Percentiles rank a stretch among this genome's conserved stretches.
Evolutionary conservation across 1,140 invertebrate species (phyloP).

Genomic region (Araneus ventricosus): DNA sequence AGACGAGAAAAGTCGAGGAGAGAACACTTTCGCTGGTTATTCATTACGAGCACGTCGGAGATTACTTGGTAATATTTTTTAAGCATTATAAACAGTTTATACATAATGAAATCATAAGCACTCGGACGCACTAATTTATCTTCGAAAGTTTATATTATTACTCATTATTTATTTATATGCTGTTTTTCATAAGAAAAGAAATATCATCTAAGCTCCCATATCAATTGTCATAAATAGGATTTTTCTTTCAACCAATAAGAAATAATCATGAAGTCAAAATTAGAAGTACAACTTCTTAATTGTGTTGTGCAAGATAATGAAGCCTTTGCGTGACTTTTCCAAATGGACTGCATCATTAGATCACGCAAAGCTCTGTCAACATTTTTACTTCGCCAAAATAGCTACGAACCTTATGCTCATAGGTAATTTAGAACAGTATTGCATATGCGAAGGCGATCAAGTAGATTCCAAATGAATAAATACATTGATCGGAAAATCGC

Average conservation of each 20-base stretch:
- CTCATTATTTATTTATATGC: too few species aligned
- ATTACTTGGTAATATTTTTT: too few species aligned
- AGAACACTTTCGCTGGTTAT: too few species aligned
- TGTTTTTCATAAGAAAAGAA: too few species aligned
- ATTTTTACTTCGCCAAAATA: background rate
- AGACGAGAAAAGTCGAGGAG: too few species aligned
- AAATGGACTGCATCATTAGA: background rate
- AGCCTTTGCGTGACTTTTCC: background rate
- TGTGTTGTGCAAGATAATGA: constrained; percentile 3
- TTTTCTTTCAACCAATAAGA: background rate
- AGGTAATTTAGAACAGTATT: background rate
- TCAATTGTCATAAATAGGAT: background rate
- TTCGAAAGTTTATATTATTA: too few species aligned
- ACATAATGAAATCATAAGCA: too few species aligned
- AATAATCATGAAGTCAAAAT: background rate
- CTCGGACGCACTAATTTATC: too few species aligned
- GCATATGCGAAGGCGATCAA: background rate
- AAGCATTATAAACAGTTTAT: too few species aligned
- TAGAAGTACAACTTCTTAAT: background rate
- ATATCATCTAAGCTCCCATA: too few species aligned
- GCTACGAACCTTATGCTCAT: background rate
- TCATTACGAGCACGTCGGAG: too few species aligned
- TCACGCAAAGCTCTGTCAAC: constrained; percentile 25
- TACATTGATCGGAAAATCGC: background rate
- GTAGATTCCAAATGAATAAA: constrained; percentile 1